A percentile compares a stretch with the other conserved stretches of the same genome.
These are phyloP conservation scores for Julus scandinavius DNA, from an alignment of 2,888 invertebrate species.

Conservation along the genomic window DNA sequence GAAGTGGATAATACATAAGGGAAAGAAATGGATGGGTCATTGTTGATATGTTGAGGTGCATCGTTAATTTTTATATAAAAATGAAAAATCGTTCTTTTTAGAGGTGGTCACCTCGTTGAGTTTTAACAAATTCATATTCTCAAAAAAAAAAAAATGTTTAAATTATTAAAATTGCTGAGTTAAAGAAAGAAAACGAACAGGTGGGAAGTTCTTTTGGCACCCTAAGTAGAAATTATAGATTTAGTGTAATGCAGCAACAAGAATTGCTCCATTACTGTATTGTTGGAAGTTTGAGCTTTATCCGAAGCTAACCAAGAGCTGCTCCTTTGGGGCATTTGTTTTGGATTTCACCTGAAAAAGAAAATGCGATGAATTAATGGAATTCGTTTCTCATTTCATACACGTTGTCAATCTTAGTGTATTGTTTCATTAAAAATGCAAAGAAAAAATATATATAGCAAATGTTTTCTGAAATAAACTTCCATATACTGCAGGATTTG, in stretches of 20 bases:
- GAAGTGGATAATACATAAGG: background rate
- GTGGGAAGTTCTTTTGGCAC: conserved; percentile 1
- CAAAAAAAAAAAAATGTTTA: background rate
- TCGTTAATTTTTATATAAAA: background rate
- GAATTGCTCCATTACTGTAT: background rate
- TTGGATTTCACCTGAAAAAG: conserved; percentile 53
- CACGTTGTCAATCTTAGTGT: too few species aligned
- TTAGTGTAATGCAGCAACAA: background rate
- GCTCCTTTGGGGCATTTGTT: conserved; percentile 54
- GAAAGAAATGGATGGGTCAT: background rate
- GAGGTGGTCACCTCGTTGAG: background rate
- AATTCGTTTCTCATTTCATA: background rate
- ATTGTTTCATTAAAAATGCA: too few species aligned
- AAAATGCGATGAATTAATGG: background rate
- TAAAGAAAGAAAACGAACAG: background rate
- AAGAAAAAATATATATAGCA: too few species aligned
- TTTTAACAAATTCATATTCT: background rate
- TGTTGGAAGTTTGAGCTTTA: background rate
- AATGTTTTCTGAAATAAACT: too few species aligned
- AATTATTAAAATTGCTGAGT: background rate
- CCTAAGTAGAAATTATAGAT: conserved; percentile 2
- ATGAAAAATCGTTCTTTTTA: background rate
- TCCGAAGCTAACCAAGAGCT: conserved; percentile 8
- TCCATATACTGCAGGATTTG: too few species aligned
- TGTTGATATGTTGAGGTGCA: conserved; percentile 15